Evolutionary conservation across 2,113 vertebrate species (phyloP).

Genomic region (Oncorhynchus kisutch): DNA sequence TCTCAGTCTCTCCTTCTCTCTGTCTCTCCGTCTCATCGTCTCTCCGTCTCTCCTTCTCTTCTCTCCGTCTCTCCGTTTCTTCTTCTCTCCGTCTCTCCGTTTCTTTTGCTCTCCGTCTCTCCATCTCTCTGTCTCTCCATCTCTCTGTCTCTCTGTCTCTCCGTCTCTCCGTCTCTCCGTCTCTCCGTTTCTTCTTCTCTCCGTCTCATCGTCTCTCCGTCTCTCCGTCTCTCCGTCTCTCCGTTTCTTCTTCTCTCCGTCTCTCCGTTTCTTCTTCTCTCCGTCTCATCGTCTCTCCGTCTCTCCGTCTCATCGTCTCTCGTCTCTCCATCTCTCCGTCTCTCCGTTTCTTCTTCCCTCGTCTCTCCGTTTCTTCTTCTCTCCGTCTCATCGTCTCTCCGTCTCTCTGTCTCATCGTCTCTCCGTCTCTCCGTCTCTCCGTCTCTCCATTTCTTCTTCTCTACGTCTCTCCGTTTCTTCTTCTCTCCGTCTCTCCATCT

Average conservation of each 20-base stretch:
- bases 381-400: neutral
- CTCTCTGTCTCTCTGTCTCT: neutral
- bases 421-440: neutral
- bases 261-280: constrained; percentile 10
- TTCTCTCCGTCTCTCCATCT: too few relatives aligned
- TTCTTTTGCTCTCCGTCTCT: constrained; percentile 4
- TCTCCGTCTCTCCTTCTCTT: neutral
- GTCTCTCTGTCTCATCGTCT: neutral
- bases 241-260: neutral
- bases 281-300: neutral
- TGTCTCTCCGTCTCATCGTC: too few relatives aligned
- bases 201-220: neutral
- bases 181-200: too few relatives aligned
- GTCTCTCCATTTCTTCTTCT: too few relatives aligned
- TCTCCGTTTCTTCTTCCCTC: too few relatives aligned
- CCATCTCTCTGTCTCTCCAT: too few relatives aligned
- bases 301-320: neutral
- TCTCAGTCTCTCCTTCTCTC: too few relatives aligned
- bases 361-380: neutral
- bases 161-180: too few relatives aligned
- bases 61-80: neutral
- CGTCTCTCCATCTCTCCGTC: neutral
- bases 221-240: too few relatives aligned
- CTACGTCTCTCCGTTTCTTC: neutral
- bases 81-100: too few relatives aligned